A percentile compares a stretch with the other conserved stretches of the same genome.
Evolutionary conservation across 2,888 invertebrate genomes (phyloP).

Genomic region (Noctua janthe): DNA sequence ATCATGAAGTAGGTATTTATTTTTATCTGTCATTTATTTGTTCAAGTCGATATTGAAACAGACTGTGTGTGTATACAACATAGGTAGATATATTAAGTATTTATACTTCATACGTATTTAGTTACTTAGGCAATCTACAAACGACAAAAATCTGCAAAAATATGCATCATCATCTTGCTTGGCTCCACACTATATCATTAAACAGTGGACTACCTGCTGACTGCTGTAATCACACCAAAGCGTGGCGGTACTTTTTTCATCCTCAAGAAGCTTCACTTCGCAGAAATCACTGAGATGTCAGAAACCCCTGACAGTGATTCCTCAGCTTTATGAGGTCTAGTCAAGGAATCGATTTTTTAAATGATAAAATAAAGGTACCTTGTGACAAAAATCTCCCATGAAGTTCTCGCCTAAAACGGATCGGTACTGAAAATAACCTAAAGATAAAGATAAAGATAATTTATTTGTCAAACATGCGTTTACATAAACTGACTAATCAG

Average conservation of each 20-base stretch:
- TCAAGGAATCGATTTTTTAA: background rate
- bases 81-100: background rate
- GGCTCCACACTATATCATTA: background rate
- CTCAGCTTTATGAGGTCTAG: background rate
- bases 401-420: too few species aligned
- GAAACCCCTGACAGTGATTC: background rate
- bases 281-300: too few species aligned
- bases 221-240: background rate
- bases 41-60: conserved; percentile 7
- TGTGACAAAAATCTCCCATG: too few species aligned
- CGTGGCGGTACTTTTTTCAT: background rate
- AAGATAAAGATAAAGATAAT: too few species aligned
- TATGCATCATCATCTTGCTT: background rate
- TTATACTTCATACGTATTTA: background rate
- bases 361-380: background rate
- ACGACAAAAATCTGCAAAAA: background rate
- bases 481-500: too few species aligned
- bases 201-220: background rate
- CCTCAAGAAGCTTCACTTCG: background rate
- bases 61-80: background rate
- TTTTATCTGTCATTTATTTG: conserved; percentile 6
- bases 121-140: conserved; percentile 1
- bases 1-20: background rate
- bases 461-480: too few species aligned
- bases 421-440: too few species aligned